Evolutionary conservation across 2,113 vertebrate species (phyloP), one percentile per base, ranked within the genome.

Genomic region (Caloenas nicobarica): DNA sequence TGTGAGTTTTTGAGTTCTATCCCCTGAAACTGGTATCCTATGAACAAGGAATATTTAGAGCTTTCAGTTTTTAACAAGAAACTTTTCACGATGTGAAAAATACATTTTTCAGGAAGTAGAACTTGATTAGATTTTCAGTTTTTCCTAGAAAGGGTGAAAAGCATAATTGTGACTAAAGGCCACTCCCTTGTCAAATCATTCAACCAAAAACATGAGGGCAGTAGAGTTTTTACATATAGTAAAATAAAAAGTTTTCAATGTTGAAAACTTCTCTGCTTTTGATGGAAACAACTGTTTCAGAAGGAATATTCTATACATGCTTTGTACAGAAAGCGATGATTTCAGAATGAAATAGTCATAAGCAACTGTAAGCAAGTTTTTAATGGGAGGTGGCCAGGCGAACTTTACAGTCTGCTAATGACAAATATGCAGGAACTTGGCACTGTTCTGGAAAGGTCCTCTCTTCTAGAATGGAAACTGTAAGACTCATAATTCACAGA

Each of bases 101-200:
- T 9, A 13, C 2, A 6, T 53, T 91, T 86, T 89, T 48, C 40
- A 53, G 42, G 38, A 71, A 56, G 54, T 25, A 69, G 81, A 73
- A 65, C 11, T 33, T 78, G 34, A 29, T 24, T 0, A 0, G 10
- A 53, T 81, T 70, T 81, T 78, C 4, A 1, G 8, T 1, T 88
- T 81, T 88, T 79, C 36, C n/a, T 66, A 48, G 40, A 79, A 76
- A 78, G 81, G 34, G 8, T 23, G 29, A 77, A 60, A 84, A 73
- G 17, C 4, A 2, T 64, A 19, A 33, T 77, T 77, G 8, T 81
- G 23, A 34, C 17, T 53, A 70, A 85, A 81, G 36, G 4, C 9
- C 13, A 29, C 9, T 62, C 28, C 7, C 25, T 62, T 86, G 26
- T 48, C 23, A 57, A 82, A 28, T 17, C 3, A 2, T 6, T 17